Evolutionary conservation across 2,113 vertebrate genomes (phyloP), one percentile per base, ranked within the genome.

Genomic region (Boulengeromyrus knoepffleri): DNA sequence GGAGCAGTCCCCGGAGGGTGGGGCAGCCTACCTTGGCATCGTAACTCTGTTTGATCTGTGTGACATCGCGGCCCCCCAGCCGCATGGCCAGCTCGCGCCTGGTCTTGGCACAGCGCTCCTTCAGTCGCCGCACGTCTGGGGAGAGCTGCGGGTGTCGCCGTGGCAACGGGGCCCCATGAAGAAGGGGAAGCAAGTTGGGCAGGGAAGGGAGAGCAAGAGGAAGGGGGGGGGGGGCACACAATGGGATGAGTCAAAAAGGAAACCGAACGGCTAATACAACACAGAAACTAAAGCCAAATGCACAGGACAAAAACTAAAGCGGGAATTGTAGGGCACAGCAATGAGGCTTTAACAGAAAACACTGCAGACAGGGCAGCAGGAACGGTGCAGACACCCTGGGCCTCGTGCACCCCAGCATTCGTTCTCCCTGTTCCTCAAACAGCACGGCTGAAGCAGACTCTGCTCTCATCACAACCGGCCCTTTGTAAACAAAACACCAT

Each of bases 61-160:
- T 95, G 94, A 96, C 94, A 92, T 97, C 97, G 95, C 94, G 95
- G 92, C 96, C 96, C 95, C 96, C 96, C 93, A 96, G 96, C 94
- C 95, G 96, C 89, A 97, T 95, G 92, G 97, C 97, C 96, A 97
- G 94, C 94, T 97, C 97, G 92, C 96, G 94, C 95, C 96, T 97
- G 96, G 97, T 97, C 96, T 95, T 95, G 96, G 94, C 93, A 94
- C 95, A 97, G 92, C 95, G 97, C 92, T 97, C 97, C 96, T 97
- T 97, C 94, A 98, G 95, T 92, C 96, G 96, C 90, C 94, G 95
- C 92, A 97, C 96, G 94, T 98, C 97, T 92, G 97, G 96, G 95
- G 97, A 96, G 93, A 96, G 96, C 97, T 97, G 95, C 92, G 88
- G 93, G 56, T 85, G 92, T 90, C 87, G 86, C 77, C 91, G 53